Evolutionary conservation across 2,797 vertebrate genomes (phyloP).

Genomic region (Thunnus albacares): DNA sequence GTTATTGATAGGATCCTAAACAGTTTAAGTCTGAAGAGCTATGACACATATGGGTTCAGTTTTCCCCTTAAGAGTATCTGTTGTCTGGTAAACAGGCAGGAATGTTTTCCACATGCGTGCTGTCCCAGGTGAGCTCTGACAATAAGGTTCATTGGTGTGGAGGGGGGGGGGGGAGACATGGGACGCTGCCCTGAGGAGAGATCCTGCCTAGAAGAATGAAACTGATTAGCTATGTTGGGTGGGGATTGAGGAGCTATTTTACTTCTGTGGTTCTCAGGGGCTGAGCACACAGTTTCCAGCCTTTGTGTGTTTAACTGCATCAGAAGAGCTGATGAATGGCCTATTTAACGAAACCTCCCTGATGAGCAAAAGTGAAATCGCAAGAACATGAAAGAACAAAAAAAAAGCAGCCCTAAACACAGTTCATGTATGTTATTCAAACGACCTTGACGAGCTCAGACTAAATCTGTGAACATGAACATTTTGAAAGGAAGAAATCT

Average conservation of each 20-base stretch:
- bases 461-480: neutral
- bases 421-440: constrained; percentile 35
- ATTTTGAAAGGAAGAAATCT: constrained; percentile 1
- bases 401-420: constrained; percentile 4
- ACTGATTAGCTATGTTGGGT: constrained; percentile 62
- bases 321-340: constrained; percentile 64
- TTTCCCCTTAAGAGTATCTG: constrained; percentile 8
- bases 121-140: constrained; percentile 53
- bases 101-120: constrained; percentile 43
- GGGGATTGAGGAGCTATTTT: constrained; percentile 59
- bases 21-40: constrained; percentile 40
- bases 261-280: constrained; percentile 54
- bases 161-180: constrained; percentile 19
- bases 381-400: constrained; percentile 40
- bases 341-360: constrained; percentile 62
- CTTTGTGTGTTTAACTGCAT: constrained; percentile 63
- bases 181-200: constrained; percentile 51
- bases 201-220: constrained; percentile 58
- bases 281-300: constrained; percentile 54
- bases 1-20: constrained; percentile 44
- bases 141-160: constrained; percentile 51
- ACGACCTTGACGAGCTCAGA: constrained; percentile 41
- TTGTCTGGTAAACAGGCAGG: constrained; percentile 50
- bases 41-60: constrained; percentile 34
- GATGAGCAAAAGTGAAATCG: constrained; percentile 48